Base-by-base conservation (phyloP, 2,113 vertebrate genomes). In the Mustela nigripes region DNA sequence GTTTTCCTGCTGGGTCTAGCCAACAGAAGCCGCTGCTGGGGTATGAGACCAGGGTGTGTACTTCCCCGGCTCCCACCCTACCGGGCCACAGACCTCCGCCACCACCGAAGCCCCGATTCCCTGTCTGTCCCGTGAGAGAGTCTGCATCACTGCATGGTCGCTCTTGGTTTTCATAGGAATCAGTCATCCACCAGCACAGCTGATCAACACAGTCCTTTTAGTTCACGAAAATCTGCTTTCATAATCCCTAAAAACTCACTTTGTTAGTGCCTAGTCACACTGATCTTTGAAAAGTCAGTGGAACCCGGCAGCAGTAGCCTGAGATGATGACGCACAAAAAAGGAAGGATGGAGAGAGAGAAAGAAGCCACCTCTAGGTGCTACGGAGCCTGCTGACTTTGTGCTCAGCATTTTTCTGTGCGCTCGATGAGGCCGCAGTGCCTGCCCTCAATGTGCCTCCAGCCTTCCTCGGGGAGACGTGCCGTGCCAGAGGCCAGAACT, bases 111-210 rank as follows among this genome's bases (percentile, higher is more conserved):
- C 15, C 0, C 8, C 7, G 5, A 6, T 1, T 80, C 21, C 53
- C 60, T 76, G 48, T 28, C 18, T 5, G 19, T 33, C 88, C 36
- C 33, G 8, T 2, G 7, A 73, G 56, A 28, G 21, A 28, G 0
- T 73, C 74, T 11, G 28, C 28, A 0, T 31, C 8, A 24, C 22
- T 63, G 15, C 1, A 4, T 2, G 15, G 33, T 22, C 0, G 1
- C 53, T 12, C 8, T 71, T 7, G 5, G 11, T 33, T 19, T 81
- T 48, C n/a, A 45, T 0, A 48, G 60, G 69, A 82, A 24, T 67
- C 45, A 33, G 63, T 31, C 39, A 10, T 31, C 84, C 12, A 0
- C 67, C 50, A 39, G 45, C 39, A 50, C 45, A 50, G 4, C 1
- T 19, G 58, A 78, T n/a, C 42, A 36, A 67, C 58, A 85, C 31